phyloP scores from a whole-genome alignment of 2,797 vertebrate genomes.

The Rhinophrynus dorsalis region DNA sequence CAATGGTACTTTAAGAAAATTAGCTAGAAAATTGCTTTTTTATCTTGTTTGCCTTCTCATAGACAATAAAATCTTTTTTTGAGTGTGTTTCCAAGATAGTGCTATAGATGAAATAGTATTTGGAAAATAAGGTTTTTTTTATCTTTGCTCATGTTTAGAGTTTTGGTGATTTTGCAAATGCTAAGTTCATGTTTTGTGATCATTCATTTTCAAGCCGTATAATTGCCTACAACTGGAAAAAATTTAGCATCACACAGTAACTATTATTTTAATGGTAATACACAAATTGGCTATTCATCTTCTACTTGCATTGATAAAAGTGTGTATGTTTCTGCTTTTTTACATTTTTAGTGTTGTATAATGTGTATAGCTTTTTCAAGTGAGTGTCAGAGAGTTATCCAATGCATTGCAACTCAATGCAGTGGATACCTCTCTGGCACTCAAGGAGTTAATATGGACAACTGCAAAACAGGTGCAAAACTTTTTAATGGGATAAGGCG shows the following conservation, averaged over 20 bases:
- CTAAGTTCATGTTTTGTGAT: background rate
- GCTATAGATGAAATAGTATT: conserved; percentile 16
- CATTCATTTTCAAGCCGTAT: conserved; percentile 29
- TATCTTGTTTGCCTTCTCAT: conserved; percentile 43
- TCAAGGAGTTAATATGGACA: too few relatives aligned
- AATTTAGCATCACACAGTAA: conserved; percentile 13
- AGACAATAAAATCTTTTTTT: conserved; percentile 32
- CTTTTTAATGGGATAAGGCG: background rate
- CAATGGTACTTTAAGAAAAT: conserved; percentile 44
- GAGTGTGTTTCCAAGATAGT: conserved; percentile 12
- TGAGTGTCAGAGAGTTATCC: too few relatives aligned
- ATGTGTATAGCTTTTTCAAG: too few relatives aligned
- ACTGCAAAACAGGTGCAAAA: conserved; percentile 30
- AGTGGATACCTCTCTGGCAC: too few relatives aligned
- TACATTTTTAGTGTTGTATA: too few relatives aligned
- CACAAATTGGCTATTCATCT: conserved; percentile 35
- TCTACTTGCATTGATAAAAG: too few relatives aligned
- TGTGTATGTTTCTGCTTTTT: too few relatives aligned
- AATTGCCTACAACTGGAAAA: conserved; percentile 29
- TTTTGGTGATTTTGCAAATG: conserved; percentile 18
- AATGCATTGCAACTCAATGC: too few relatives aligned
- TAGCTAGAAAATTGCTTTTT: conserved; percentile 44
- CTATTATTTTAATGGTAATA: conserved; percentile 15
- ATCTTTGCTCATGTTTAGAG: conserved; percentile 13
- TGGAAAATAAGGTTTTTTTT: conserved; percentile 18